These are phyloP conservation scores for Philopotamus ludificatus DNA, from an alignment of 1,140 invertebrate species.

Conservation along the genomic window DNA sequence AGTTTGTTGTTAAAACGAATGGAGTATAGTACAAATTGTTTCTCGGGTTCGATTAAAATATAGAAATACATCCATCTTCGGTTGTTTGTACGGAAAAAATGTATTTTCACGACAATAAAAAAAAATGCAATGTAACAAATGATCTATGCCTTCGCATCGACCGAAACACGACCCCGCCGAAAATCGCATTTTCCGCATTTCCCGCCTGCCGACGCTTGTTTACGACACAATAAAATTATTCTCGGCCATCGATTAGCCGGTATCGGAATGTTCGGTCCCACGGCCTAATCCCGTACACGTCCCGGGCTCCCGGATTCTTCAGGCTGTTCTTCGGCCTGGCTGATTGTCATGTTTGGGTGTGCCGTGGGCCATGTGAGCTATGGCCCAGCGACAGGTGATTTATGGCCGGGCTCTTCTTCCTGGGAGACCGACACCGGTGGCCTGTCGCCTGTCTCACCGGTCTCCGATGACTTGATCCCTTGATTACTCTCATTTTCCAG, in stretches of 20 bases:
- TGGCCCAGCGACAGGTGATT: not conserved
- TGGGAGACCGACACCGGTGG: slow-evolving; percentile 1
- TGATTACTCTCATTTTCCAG: not conserved
- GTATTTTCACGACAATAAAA: too few species aligned
- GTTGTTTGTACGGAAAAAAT: too few species aligned
- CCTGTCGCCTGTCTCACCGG: not conserved
- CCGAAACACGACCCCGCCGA: too few species aligned
- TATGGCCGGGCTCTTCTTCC: not conserved
- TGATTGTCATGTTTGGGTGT: not conserved
- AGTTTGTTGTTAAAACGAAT: not conserved
- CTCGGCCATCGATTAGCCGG: too few species aligned
- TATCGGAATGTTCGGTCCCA: too few species aligned
- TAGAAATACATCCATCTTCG: slow-evolving; percentile 12
- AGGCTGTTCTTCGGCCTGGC: not conserved
- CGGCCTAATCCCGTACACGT: not conserved
- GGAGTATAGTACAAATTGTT: slow-evolving; percentile 1
- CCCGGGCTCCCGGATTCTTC: not conserved
- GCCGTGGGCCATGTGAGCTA: not conserved
- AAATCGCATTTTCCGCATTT: too few species aligned
- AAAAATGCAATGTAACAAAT: not conserved
- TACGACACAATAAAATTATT: too few species aligned
- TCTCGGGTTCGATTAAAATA: slow-evolving; percentile 4
- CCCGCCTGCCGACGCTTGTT: too few species aligned
- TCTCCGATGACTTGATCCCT: slow-evolving; percentile 1
- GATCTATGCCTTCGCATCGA: too few species aligned